Evolutionary conservation across 2,113 vertebrate species (phyloP), one percentile per base, ranked within the genome.

Genomic region (Muscicapa adusta): DNA sequence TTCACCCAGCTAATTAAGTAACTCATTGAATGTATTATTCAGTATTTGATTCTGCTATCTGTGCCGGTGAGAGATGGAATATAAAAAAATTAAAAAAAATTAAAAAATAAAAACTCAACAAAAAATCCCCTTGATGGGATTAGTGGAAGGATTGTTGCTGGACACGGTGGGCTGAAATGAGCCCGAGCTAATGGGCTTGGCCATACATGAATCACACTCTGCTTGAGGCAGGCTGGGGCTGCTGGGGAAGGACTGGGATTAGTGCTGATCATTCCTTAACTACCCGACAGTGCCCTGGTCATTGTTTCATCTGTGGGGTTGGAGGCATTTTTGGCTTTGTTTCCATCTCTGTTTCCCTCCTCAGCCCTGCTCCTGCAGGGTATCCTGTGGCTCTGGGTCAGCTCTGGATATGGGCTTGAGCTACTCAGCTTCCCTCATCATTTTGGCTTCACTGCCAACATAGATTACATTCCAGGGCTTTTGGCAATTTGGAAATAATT

Each of bases 1-100:
- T 98, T 97, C 97, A 97, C 96, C 95, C 93, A 91, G 92, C 96
- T 98, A 98, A 98, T 98, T 97, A 98, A 98, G 92, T 72, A 93
- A 96, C 97, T 97, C 97, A 91, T 93, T 95, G 97, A 94, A 97
- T 96, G 89, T 82, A 96, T 98, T 97, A 97, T 96, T 97, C 96
- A 95, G 78, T 72, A 77, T 95, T 94, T 92, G 96, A 97, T 95
- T 96, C 83, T 88, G 86, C 91, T 80, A 10, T 92, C 80, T 61
- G 18, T 93, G 95, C 93, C 5, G 6, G 80, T 92, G 91, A 96
- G 91, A 95, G 89, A 93, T 89, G 62, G 82, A 85, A 89, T 85
- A 6, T 3, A 26, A 53, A 40, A 78, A 54, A 54, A 7, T 20
- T 12, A 7, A 24, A 29, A 9, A 38, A 13, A 33, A 29, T 50